Percentiles rank a stretch among this genome's conserved stretches.
These are phyloP conservation scores for Laticauda colubrina DNA, from an alignment of 2,113 vertebrate genomes.

Conservation along the genomic window DNA sequence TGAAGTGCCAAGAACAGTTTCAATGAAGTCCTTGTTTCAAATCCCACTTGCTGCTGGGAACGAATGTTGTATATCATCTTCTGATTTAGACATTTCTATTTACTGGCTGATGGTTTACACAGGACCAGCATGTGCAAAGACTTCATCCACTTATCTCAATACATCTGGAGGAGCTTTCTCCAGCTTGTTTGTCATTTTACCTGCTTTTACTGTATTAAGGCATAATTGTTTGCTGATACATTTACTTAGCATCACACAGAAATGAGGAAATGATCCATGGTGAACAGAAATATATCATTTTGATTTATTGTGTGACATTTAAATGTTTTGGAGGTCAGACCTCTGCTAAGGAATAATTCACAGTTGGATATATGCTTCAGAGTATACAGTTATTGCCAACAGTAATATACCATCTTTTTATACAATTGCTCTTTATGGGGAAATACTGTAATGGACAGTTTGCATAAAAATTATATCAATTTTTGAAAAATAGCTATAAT, in stretches of 20 bases:
- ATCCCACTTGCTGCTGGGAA: slow-evolving; percentile 27
- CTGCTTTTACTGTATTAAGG: slow-evolving; percentile 63
- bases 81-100: slow-evolving; percentile 16
- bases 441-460: slow-evolving; percentile 64
- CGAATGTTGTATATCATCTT: slow-evolving; percentile 41
- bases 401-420: slow-evolving; percentile 42
- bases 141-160: slow-evolving; percentile 57
- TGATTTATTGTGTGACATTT: slow-evolving; percentile 72
- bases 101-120: slow-evolving; percentile 38
- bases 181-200: slow-evolving; percentile 46
- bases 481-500: slow-evolving; percentile 78
- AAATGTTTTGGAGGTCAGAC: slow-evolving; percentile 75
- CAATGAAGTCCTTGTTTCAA: slow-evolving; percentile 12
- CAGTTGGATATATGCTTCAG: slow-evolving; percentile 62
- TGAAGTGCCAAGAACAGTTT: not conserved
- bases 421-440: slow-evolving; percentile 56
- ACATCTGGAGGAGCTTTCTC: slow-evolving; percentile 55
- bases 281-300: slow-evolving; percentile 62
- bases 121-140: slow-evolving; percentile 52
- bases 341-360: slow-evolving; percentile 69
- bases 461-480: slow-evolving; percentile 79
- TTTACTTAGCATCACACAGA: slow-evolving; percentile 53
- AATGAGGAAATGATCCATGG: slow-evolving; percentile 56
- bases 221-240: slow-evolving; percentile 57
- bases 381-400: slow-evolving; percentile 66